Evolutionary conservation across 2,888 invertebrate species (phyloP).

Genomic region (Hemaris fuciformis): DNA sequence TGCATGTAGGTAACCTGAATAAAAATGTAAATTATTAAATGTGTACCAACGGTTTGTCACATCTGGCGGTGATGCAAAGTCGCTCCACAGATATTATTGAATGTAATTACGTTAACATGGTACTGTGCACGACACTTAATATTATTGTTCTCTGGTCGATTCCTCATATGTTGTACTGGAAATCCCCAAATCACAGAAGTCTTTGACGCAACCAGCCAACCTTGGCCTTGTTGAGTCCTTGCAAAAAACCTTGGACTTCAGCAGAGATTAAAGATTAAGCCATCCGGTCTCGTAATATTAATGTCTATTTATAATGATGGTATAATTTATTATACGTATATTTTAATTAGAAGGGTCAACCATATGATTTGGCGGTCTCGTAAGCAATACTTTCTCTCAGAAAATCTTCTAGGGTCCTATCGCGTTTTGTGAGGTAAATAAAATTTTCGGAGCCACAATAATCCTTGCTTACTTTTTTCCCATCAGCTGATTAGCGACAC

Average conservation of each 20-base stretch:
- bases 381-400: too few species aligned
- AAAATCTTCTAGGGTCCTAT: too few species aligned
- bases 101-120: constrained; percentile 45
- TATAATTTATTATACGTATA: not conserved
- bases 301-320: not conserved
- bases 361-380: too few species aligned
- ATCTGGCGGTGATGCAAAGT: constrained; percentile 47
- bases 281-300: not conserved
- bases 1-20: too few species aligned
- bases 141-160: constrained; percentile 15
- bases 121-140: constrained; percentile 26
- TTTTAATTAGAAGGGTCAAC: too few species aligned
- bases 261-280: not conserved
- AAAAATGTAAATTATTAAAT: not conserved
- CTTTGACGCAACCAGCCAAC: not conserved
- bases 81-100: constrained; percentile 43
- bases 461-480: too few species aligned
- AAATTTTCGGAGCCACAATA: too few species aligned
- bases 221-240: constrained; percentile 9
- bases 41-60: constrained; percentile 25
- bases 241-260: not conserved
- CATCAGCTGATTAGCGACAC: too few species aligned
- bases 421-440: too few species aligned
- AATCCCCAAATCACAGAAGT: not conserved
- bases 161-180: not conserved